Percentiles rank a stretch among this genome's conserved stretches.
Conservation (phyloP, 23 tunicate genomes). For the Styela plicata region DNA sequence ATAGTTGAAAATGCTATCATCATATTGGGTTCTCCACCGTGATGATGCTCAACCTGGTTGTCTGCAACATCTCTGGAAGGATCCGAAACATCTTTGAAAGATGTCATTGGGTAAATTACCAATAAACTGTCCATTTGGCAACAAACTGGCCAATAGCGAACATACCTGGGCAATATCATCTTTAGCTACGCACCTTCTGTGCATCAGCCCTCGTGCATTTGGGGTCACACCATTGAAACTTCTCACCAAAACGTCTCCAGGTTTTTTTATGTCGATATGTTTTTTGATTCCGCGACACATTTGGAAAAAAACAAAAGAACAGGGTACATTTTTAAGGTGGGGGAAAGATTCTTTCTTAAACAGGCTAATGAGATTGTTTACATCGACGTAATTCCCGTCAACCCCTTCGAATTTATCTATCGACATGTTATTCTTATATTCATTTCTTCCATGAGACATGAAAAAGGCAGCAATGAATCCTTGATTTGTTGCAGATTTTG, state of each 20-base stretch:
- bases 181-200: too few relatives aligned
- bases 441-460: background rate
- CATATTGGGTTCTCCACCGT: background rate
- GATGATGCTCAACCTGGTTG: background rate
- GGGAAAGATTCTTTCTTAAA: background rate
- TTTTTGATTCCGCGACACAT: background rate
- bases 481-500: background rate
- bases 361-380: background rate
- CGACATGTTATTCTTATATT: background rate
- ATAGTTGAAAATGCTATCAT: background rate
- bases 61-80: background rate
- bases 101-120: too few relatives aligned
- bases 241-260: too few relatives aligned
- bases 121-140: too few relatives aligned
- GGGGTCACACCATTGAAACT: background rate
- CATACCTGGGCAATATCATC: background rate
- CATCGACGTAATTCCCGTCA: background rate
- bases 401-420: background rate
- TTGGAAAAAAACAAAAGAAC: background rate
- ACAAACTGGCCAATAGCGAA: background rate
- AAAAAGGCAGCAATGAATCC: background rate
- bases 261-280: background rate
- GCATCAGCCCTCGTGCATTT: background rate
- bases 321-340: background rate
- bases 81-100: background rate